Evolutionary conservation across 2,113 vertebrate species (phyloP), one percentile per base, ranked within the genome.

Genomic region (Colinus virginianus): DNA sequence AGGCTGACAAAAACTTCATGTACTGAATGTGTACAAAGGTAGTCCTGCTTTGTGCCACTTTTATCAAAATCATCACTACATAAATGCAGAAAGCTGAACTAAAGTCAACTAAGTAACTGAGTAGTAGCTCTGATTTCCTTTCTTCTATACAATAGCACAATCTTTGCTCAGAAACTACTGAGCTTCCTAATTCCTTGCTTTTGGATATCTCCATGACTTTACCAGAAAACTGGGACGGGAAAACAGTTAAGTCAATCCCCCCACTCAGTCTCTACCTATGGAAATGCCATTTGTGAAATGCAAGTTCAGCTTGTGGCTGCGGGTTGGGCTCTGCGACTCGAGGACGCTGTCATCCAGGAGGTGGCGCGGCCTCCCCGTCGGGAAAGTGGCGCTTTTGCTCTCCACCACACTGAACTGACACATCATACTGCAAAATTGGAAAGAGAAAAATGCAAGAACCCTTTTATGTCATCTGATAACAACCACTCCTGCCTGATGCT

Each of bases 321-420:
- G 98, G 61, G 97, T 97, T 0, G 99, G 99, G 93, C 99, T 99
- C 95, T 98, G 98, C 1, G 98, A 97, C 95, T 99, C 99, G 93
- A 99, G 96, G 90, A 99, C 99, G 2, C 99, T 99, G 98, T 99
- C 99, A 6, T 99, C 99, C 98, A 99, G 98, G 88, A 99, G 98
- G 93, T 99, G 99, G 90, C 99, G 98, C 0, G 98, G 98, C 94
- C 98, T 98, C 97, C 99, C 98, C 22, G 98, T 98, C 30, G 99
- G 98, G 93, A 99, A 99, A 5, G 98, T 99, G 34, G 98, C 98
- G 49, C 99, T 99, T 94, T 98, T 98, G 97, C 98, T 99, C 94
- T 99, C 98, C 83, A 98, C 98, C 70, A 99, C 98, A 62, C 98
- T 98, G 84, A 98, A 95, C 97, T 99, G 99, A 97, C 98, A 99